Evolutionary conservation across 2,113 vertebrate genomes (phyloP), one percentile per base, ranked within the genome.

Genomic region (Paralichthys olivaceus): DNA sequence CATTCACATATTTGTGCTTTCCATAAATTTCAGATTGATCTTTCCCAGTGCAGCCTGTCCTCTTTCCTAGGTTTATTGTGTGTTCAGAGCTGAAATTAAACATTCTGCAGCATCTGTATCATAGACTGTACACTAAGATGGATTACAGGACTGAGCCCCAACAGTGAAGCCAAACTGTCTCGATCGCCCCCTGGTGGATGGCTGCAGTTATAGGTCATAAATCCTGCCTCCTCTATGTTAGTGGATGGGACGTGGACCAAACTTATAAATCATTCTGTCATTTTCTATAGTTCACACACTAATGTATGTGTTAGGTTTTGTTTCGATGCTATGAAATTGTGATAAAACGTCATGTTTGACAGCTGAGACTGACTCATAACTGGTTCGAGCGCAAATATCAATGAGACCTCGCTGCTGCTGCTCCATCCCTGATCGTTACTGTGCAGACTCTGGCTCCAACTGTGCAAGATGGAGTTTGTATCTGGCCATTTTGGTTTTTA

Each of bases 1-100:
- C 29, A 15, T 66, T 54, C 59, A 7, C 75, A 54, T 61, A 53
- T 53, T 72, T 61, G 23, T 77, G 22, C 22, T 63, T 76, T 85
- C 59, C 28, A 73, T 62, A 75, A 61, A 83, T 68, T 45, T 55
- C 29, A 32, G 34, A 63, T 32, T n/a, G 59, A 75, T 54, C 25
- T 32, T 49, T 75, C 68, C 43, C 28, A 71, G 34, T 34, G 14
- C 61, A 37, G 59, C 8, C 11, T 29, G 15, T 73, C 15, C 43
- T 53, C 23, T 67, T 78, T 64, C 34, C 4, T 2, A 55, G 29
- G 6, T 78, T 81, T 28, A 17, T 34, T 60, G 25, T 60, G 25
- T 70, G 51, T 72, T 80, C 12, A 12, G 34, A 82, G 43, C 32
- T 76, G 20, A 49, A 20, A 19, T 49, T 5, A 5, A 19, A 49